A percentile compares a stretch with the other conserved stretches of the same genome.
phyloP scores from a whole-genome alignment of 2,797 vertebrate genomes.

The Bovichtus diacanthus region DNA sequence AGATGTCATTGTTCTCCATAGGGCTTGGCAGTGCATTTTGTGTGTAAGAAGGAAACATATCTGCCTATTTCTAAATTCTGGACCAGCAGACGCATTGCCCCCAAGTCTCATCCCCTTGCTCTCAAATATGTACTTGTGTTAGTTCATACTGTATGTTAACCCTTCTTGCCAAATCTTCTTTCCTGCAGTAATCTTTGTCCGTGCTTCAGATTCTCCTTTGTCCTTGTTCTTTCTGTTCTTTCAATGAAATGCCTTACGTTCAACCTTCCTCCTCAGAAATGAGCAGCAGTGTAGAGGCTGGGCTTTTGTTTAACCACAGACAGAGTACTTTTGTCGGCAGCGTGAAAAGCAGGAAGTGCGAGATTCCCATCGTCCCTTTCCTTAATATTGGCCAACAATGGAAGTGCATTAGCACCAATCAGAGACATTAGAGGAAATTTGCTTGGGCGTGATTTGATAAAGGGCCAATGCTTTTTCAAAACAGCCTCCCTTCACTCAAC shows the following conservation, averaged over 20 bases:
- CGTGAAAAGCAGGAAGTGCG: slow-evolving; percentile 47
- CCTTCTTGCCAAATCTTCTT: slow-evolving; percentile 1
- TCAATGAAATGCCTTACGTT: slow-evolving; percentile 17
- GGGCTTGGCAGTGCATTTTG: neutral
- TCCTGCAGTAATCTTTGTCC: neutral
- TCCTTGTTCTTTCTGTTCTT: neutral
- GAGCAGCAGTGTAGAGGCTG: slow-evolving; percentile 5
- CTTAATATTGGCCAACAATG: slow-evolving; percentile 55
- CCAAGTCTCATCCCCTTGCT: neutral
- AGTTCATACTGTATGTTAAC: neutral
- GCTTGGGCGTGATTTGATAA: slow-evolving; percentile 70
- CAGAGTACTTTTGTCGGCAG: slow-evolving; percentile 32
- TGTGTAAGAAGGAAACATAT: neutral
- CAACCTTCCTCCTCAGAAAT: slow-evolving; percentile 20
- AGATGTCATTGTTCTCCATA: neutral
- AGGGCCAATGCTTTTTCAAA: slow-evolving; percentile 51
- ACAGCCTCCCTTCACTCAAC: slow-evolving; percentile 46
- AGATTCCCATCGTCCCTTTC: slow-evolving; percentile 57
- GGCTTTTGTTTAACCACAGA: slow-evolving; percentile 40
- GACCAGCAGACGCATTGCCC: neutral
- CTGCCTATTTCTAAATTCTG: too few species aligned
- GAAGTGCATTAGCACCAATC: slow-evolving; percentile 66
- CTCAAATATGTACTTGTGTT: neutral
- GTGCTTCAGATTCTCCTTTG: slow-evolving; percentile 4
- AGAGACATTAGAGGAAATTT: slow-evolving; percentile 61